Evolutionary conservation across 2,888 invertebrate genomes (phyloP), one percentile per base, ranked within the genome.

Genomic region (Plebejus anna): DNA sequence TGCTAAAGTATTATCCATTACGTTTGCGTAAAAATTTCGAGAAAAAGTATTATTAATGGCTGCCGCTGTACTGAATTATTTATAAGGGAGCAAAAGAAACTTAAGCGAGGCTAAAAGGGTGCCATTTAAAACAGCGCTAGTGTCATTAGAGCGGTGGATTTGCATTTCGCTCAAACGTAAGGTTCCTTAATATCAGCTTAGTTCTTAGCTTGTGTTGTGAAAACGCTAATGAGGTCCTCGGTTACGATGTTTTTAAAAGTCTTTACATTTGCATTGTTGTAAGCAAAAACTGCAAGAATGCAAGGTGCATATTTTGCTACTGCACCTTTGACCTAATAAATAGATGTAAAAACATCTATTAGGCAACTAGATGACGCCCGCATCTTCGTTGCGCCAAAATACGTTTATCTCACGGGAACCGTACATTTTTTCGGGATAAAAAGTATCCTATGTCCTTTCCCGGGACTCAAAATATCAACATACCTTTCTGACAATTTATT

Each of bases 81-180:
- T 66, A 66, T 66, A 66, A 66, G 66, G 66, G 13, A 36, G 66
- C 66, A 32, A 66, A 66, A 66, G 66, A 66, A 66, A 66, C 22
- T 32, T 61, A 28, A 28, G 66, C 66, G 66, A n/a, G 66, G 66
- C 66, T 66, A 66, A 66, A 66, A 66, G 66, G 66, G 66, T 66
- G 66, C 66, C 66, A 66, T 66, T 66, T 66, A 66, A 61, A 66
- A 66, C 66, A 66, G 66, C 66, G 66, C 32, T 66, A 36, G 66
- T 66, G 66, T 66, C 66, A 66, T 66, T 66, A 66, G 32, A 66
- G 66, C 66, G 28, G 32, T 32, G 32, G 66, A 66, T 66, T 66
- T 66, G 66, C 66, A 66, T 66, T 36, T 66, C 66, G 66, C 66
- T 66, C 61, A 28, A 32, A 32, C 66, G 66, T 36, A 61, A 61